phyloP scores from a whole-genome alignment of 2,888 invertebrate species.

The Microctonus brassicae region DNA sequence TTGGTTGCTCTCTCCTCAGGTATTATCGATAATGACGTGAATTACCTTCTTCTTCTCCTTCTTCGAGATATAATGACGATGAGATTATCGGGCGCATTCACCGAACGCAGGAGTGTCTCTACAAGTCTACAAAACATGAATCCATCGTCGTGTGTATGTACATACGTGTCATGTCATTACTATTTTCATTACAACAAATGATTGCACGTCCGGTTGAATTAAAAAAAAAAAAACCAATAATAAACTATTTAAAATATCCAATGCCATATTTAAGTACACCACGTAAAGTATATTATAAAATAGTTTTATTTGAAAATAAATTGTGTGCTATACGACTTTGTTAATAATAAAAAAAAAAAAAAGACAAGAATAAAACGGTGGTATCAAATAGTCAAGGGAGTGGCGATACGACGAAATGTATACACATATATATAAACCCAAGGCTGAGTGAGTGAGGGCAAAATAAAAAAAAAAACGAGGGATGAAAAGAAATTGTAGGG shows the following conservation, averaged over 20 bases:
- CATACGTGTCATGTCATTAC: constrained; percentile 41
- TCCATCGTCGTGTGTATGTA: constrained; percentile 5
- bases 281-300: background rate
- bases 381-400: constrained; percentile 27
- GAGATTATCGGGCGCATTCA: constrained; percentile 36
- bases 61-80: constrained; percentile 40
- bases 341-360: constrained; percentile 9
- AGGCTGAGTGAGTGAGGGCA: no score
- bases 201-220: constrained; percentile 31
- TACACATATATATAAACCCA: no score
- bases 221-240: constrained; percentile 24
- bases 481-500: constrained; percentile 30
- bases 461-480: constrained; percentile 25
- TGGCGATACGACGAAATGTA: constrained; percentile 27
- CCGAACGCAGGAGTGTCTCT: constrained; percentile 40
- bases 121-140: constrained; percentile 25
- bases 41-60: constrained; percentile 20
- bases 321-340: constrained; percentile 23
- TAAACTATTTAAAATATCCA: background rate
- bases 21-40: constrained; percentile 36
- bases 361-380: background rate
- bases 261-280: background rate
- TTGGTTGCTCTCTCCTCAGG: background rate
- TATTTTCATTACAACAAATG: constrained; percentile 38
- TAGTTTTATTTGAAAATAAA: constrained; percentile 2